A percentile compares a stretch with the other conserved stretches of the same genome.
These are phyloP conservation scores for Drosophila pandora DNA, from an alignment of 1,140 invertebrate genomes.

Conservation along the genomic window DNA sequence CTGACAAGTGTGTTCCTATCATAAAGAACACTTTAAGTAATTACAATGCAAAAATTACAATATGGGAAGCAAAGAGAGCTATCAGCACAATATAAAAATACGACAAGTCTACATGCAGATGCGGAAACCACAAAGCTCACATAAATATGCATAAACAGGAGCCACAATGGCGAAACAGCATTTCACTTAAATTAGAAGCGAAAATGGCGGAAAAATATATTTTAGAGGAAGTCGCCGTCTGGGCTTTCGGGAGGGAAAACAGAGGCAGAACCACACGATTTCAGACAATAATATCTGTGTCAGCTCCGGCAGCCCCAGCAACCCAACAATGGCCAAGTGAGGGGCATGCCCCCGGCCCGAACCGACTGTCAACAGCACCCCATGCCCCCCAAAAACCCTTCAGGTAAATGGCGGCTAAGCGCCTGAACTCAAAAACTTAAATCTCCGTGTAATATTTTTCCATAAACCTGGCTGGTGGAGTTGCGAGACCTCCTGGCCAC, in stretches of 20 bases:
- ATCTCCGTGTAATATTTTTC: slow-evolving; percentile 76
- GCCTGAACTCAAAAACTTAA: slow-evolving; percentile 69
- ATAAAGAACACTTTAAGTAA: slow-evolving; percentile 74
- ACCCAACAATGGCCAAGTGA: slow-evolving; percentile 18
- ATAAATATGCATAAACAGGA: slow-evolving; percentile 35
- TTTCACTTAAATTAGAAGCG: slow-evolving; percentile 75
- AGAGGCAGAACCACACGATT: slow-evolving; percentile 41
- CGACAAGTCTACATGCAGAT: slow-evolving; percentile 51
- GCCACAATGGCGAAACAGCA: slow-evolving; percentile 45
- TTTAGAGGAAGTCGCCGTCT: slow-evolving; percentile 59
- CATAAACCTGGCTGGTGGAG: slow-evolving; percentile 52
- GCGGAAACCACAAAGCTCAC: slow-evolving; percentile 35
- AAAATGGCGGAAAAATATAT: slow-evolving; percentile 73
- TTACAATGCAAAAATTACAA: slow-evolving; percentile 54
- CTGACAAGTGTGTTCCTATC: too few relatives aligned
- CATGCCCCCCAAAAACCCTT: slow-evolving; percentile 10
- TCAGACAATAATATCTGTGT: slow-evolving; percentile 79
- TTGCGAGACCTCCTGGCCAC: slow-evolving; percentile 47
- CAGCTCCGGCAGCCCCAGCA: slow-evolving; percentile 33
- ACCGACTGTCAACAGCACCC: not conserved
- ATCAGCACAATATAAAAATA: slow-evolving; percentile 60
- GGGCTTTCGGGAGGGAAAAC: slow-evolving; percentile 27
- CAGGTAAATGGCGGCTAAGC: slow-evolving; percentile 65
- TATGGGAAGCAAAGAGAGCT: slow-evolving; percentile 45
- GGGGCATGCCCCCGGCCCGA: slow-evolving; percentile 22